Evolutionary conservation across 1,140 invertebrate species (phyloP).

Genomic region (Doryteuthis pealeii): DNA sequence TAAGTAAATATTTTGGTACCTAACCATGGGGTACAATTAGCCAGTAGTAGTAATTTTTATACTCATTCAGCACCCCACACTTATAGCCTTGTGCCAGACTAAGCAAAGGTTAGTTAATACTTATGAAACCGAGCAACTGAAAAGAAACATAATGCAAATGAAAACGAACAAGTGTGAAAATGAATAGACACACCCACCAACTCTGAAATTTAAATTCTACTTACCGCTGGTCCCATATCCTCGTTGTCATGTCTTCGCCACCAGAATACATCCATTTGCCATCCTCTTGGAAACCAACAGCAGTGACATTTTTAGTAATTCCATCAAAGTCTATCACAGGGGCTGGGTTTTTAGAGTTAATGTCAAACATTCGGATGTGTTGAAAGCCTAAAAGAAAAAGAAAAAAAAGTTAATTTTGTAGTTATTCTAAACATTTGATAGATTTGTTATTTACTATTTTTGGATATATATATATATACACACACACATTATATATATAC

Average conservation of each 20-base stretch:
- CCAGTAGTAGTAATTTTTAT: too few relatives aligned
- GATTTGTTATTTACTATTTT: neutral
- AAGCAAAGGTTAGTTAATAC: too few relatives aligned
- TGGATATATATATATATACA: neutral
- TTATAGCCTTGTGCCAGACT: too few relatives aligned
- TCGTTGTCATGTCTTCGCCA: slow-evolving; percentile 88
- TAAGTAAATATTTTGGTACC: too few relatives aligned
- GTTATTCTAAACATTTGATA: neutral
- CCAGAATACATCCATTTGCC: slow-evolving; percentile 98
- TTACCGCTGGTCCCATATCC: slow-evolving; percentile 92
- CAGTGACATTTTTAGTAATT: slow-evolving; percentile 89
- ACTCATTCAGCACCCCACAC: too few relatives aligned
- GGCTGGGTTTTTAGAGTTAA: slow-evolving; percentile 81
- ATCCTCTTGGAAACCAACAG: slow-evolving; percentile 88
- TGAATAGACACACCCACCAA: too few relatives aligned
- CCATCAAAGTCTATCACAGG: slow-evolving; percentile 92
- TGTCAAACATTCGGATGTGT: slow-evolving; percentile 94
- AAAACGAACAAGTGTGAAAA: too few relatives aligned
- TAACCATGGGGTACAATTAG: too few relatives aligned
- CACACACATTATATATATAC: too few relatives aligned
- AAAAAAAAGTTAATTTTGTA: neutral
- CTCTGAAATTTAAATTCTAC: too few relatives aligned
- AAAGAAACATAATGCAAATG: too few relatives aligned
- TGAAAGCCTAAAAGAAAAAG: slow-evolving; percentile 73
- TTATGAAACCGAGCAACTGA: too few relatives aligned